Base-by-base conservation (phyloP, 2,888 invertebrate genomes). In the Caenorhabditis plicata region DNA sequence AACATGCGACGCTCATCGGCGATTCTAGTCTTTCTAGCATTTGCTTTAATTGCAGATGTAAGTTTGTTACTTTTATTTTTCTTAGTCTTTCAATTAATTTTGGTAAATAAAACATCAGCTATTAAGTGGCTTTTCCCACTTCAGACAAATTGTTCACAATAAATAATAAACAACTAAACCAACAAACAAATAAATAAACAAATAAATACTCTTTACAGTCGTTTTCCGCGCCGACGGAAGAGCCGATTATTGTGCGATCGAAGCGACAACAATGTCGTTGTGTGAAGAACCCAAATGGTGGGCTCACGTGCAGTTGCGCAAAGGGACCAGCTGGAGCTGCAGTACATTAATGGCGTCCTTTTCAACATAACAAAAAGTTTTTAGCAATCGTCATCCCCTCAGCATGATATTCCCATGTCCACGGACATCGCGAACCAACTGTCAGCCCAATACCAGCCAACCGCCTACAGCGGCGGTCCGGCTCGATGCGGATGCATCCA, bases 401-500 rank as follows among this genome's bases (percentile, higher is more conserved):
- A 58, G 31, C 43, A 49, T 36, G 58, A 58, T 33, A 42, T 42
- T 19, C 52, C 58, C 8, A 52, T 48, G 33, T 64, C 64, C 23
- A 36, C 54, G 25, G 68, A 68, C 20, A 57, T 68, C 11, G 68
- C 68, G 1, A 48, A 62, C 27, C 64, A 68, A 43, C 48, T 68
- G 50, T 61, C 50, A n/a, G 35, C 42, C 2, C 52, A 61, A 42
- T 50, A 60, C 3, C 43, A 53, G 31, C 56, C 56, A 32, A 33
- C 31, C 5, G 5, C 42, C n/a, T n/a, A n/a, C n/a, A n/a, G n/a
- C n/a, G n/a, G n/a, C n/a, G n/a, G n/a, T n/a, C n/a, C n/a, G n/a
- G n/a, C n/a, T n/a, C n/a, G 71, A 20, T 72, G 72, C 39, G 69
- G 68, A 15, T 72, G 72, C 49, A 64, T 72, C 31, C 72, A 72